Base-by-base conservation (phyloP, 2,113 vertebrate species). In the Pelobates fuscus region DNA sequence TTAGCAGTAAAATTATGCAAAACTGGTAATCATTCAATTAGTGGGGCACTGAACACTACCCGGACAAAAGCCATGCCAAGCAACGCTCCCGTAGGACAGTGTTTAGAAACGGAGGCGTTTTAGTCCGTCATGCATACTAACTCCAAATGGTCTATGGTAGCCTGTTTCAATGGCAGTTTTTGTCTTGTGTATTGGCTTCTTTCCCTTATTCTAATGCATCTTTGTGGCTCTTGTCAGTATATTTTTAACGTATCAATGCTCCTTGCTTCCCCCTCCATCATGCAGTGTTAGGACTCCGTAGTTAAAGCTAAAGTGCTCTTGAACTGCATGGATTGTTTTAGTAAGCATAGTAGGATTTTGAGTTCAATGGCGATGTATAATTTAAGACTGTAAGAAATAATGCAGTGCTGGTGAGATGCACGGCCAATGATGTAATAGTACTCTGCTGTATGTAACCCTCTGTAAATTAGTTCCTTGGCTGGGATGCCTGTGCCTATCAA, bases 401-500 rank as follows among this genome's bases (percentile, higher is more conserved):
- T 60, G 55, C 81, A 44, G 37, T 29, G 83, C 41, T 72, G 81
- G 70, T 66, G 29, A 5, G 78, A 65, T 14, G 71, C 49, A 55
- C 62, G n/a, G 5, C 54, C 49, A 78, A 67, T 86, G 84, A 88
- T 81, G 86, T 84, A 67, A 87, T 82, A 86, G 84, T 57, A 70
- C 80, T 44, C 83, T 21, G 77, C 84, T 66, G 78, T 46, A 73
- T 49, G 83, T 78, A 63, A 78, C 77, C 58, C 61, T 80, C 82
- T 60, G 65, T 83, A 67, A 84, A 87, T 85, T 78, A 80, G 80
- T 73, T 83, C 52, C 80, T 72, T 78, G 84, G 79, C 75, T 49
- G 71, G 83, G 82, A 80, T 81, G 79, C 80, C 32, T 82, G 84
- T 83, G 80, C 78, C 81, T 60, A 83, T 87, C 85, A 82, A 89